Base-by-base conservation (phyloP, 2,797 vertebrate species). In the Notolabrus celidotus region DNA sequence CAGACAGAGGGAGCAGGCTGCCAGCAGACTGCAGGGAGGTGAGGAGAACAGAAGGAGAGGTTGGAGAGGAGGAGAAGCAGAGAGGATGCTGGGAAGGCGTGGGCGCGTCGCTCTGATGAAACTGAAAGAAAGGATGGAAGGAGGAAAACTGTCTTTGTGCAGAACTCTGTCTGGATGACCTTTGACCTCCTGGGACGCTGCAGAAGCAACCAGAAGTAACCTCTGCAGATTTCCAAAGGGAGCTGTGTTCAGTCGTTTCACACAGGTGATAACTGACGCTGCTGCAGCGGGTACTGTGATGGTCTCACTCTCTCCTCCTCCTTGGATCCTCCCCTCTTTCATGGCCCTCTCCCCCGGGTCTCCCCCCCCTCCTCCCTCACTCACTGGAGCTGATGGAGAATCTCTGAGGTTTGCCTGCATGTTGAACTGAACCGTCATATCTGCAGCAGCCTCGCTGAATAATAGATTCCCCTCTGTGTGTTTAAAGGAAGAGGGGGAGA, bases 11-110 rank as follows among this genome's bases (percentile, higher is more conserved):
- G 10, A 22, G 43, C 4, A 7, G 34, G 31, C 65, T 75, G 74
- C 71, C 78, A 79, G 75, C 62, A 71, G 66, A 74, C 74, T 63
- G 74, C 74, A 41, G 74, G 71, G 71, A 61, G 77, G 67, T 53
- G 60, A 77, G 52, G 50, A 60, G 54, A 77, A 76, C 77, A 83
- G 78, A 82, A 67, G 72, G 84, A 67, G 61, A 79, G 75, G 67
- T 64, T 51, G 67, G 72, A 29, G 69, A 68, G 50, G 67, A 67
- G 64, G 63, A 66, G 31, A 50, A 83, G 39, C 63, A 59, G 63
- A 74, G 80, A 80, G 83, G 41, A 80, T 83, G 77, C 79, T 82
- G 78, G 78, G 73, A 82, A 75, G 58, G 70, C 47, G 74, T 85
- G 70, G 83, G 79, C 25, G 9, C 55, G 34, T 29, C 10, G 25